phyloP scores from a whole-genome alignment of 1,140 invertebrate genomes.

The Eueides isabella region DNA sequence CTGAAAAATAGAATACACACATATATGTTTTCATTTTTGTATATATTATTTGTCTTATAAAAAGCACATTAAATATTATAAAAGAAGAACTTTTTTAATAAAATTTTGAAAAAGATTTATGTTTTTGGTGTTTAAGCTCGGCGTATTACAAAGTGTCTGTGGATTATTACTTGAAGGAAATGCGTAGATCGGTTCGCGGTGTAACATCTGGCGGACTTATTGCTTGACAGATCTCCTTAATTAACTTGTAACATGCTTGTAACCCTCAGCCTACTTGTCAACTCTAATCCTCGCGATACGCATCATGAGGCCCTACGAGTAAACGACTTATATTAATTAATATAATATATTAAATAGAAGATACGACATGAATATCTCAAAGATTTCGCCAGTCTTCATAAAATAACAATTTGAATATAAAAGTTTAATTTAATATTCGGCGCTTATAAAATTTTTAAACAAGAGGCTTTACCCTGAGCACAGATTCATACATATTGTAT shows the following conservation, averaged over 20 bases:
- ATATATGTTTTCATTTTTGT: too few species aligned
- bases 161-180: constrained; percentile 20
- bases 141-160: background rate
- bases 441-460: background rate
- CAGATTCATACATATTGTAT: too few species aligned
- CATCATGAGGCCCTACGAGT: constrained; percentile 24
- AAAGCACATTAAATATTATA: background rate
- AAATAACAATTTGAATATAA: background rate
- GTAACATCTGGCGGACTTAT: constrained; percentile 41
- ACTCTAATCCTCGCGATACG: constrained; percentile 36
- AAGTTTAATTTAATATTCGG: background rate
- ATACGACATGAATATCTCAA: background rate
- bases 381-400: background rate
- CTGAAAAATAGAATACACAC: too few species aligned
- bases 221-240: constrained; percentile 59
- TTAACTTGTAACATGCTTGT: constrained; percentile 56
- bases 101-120: constrained; percentile 3
- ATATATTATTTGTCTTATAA: background rate
- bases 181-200: constrained; percentile 18
- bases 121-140: background rate
- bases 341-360: too few species aligned
- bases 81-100: background rate
- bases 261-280: constrained; percentile 39
- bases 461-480: too few species aligned
- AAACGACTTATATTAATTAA: constrained; percentile 21